A percentile compares a stretch with the other conserved stretches of the same genome.
phyloP scores from a whole-genome alignment of 2,888 invertebrate genomes.

The Acanthococcus lagerstroemiae region DNA sequence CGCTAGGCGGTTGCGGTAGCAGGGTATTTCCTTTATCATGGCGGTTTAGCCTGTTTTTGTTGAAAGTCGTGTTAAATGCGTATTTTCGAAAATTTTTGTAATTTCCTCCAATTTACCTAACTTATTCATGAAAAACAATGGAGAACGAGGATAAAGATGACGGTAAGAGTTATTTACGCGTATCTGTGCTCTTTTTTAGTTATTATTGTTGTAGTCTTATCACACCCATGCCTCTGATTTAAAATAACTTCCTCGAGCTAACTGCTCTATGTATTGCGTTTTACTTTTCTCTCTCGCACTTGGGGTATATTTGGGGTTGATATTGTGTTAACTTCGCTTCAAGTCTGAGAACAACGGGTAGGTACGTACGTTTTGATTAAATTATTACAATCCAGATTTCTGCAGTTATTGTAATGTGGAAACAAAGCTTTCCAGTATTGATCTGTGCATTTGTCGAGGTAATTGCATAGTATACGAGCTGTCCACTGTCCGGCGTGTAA shows the following conservation, averaged over 20 bases:
- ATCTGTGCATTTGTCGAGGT: too few species aligned
- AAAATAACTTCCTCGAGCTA: conserved; percentile 15
- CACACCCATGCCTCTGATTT: conserved; percentile 16
- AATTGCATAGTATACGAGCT: too few species aligned
- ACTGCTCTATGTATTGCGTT: conserved; percentile 15
- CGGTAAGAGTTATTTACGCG: conserved; percentile 5
- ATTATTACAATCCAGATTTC: neutral
- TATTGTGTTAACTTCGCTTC: neutral
- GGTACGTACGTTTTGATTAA: neutral
- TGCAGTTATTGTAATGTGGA: too few species aligned
- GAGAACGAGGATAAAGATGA: conserved; percentile 25
- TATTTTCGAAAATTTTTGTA: conserved; percentile 14
- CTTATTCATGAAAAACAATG: conserved; percentile 14
- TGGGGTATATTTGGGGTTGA: neutral
- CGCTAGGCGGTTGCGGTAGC: conserved; percentile 5
- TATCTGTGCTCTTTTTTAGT: neutral
- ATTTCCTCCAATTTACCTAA: neutral
- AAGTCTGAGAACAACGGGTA: too few species aligned
- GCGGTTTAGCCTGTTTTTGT: conserved; percentile 24
- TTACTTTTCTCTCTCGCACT: conserved; percentile 1
- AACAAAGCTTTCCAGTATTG: too few species aligned
- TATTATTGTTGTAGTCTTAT: conserved; percentile 8
- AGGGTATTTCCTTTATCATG: conserved; percentile 26
- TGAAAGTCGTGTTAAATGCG: conserved; percentile 18
- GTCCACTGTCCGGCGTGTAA: too few species aligned